These are phyloP conservation scores for Eilema griseolum DNA, from an alignment of 2,888 invertebrate species.

Conservation along the genomic window DNA sequence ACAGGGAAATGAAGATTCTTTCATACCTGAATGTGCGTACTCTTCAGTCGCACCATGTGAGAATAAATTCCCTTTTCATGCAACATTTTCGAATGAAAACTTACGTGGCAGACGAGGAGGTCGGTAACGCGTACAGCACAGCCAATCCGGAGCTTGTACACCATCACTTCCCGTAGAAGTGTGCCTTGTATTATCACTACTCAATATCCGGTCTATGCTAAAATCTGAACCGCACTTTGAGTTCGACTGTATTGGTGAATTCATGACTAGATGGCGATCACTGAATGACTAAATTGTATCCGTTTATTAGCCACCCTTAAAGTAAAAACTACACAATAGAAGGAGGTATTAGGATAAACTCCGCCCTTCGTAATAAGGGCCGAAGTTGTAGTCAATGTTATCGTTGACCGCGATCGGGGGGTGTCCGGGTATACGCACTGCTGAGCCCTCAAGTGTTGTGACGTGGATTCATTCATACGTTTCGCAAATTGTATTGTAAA, in stretches of 20 bases:
- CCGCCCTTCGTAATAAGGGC: conserved; percentile 60
- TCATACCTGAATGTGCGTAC: too few relatives aligned
- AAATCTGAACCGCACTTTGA: conserved; percentile 83
- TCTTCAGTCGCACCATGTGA: too few relatives aligned
- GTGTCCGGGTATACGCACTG: conserved; percentile 70
- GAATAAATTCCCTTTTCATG: too few relatives aligned
- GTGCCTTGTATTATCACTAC: conserved; percentile 66
- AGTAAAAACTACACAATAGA: conserved; percentile 52
- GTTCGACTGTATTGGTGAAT: conserved; percentile 68
- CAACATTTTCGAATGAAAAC: conserved; percentile 40
- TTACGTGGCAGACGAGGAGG: conserved; percentile 91
- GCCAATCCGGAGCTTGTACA: conserved; percentile 84
- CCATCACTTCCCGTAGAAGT: conserved; percentile 47
- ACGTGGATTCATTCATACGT: conserved; percentile 79
- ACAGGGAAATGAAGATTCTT: too few relatives aligned
- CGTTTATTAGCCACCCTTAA: conserved; percentile 52
- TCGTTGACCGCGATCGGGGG: conserved; percentile 69
- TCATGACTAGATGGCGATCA: conserved; percentile 61
- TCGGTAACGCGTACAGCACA: conserved; percentile 91
- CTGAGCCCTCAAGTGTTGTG: conserved; percentile 77
- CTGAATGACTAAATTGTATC: conserved; percentile 36
- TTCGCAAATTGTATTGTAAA: conserved; percentile 74
- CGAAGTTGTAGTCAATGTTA: conserved; percentile 62
- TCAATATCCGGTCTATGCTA: conserved; percentile 88
- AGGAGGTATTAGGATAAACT: conserved; percentile 51